Conservation (phyloP, 1,140 invertebrate species). For the Macrobrachium nipponense region DNA sequence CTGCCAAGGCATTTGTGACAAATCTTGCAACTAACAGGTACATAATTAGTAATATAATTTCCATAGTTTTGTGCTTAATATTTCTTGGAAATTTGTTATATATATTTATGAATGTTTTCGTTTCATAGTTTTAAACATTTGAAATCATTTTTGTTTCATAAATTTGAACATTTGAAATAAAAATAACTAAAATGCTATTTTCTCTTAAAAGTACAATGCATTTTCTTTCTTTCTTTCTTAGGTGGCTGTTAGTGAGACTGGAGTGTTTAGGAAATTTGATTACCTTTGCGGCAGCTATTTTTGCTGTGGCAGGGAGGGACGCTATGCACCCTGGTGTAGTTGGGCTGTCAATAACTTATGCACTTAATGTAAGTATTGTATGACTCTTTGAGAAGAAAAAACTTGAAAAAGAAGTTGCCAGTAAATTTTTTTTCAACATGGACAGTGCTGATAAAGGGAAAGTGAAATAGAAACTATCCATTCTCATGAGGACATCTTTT, state of each 20-base stretch:
- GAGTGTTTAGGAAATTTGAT: conserved; percentile 73
- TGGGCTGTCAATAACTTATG: conserved; percentile 72
- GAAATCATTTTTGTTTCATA: too few species aligned
- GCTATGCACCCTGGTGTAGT: conserved; percentile 69
- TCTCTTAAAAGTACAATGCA: background rate
- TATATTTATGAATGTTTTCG: background rate
- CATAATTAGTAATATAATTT: background rate
- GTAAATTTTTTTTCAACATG: background rate
- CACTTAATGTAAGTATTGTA: conserved; percentile 63
- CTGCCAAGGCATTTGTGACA: conserved; percentile 9
- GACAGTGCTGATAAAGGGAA: background rate
- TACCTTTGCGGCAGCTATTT: conserved; percentile 72
- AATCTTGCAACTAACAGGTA: conserved; percentile 36
- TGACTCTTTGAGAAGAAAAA: background rate
- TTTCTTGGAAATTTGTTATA: background rate
- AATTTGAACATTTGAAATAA: background rate
- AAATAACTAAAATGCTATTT: background rate
- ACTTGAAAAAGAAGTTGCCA: background rate
- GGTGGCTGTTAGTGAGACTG: conserved; percentile 71
- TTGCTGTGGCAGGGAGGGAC: conserved; percentile 69
- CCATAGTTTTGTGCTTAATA: background rate
- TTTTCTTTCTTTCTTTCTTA: conserved; percentile 41
- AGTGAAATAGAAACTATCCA: too few species aligned
- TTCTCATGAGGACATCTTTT: too few species aligned
- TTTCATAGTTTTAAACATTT: too few species aligned